Base-by-base conservation (phyloP, 2,113 vertebrate species). In the Hemichromis elongatus region DNA sequence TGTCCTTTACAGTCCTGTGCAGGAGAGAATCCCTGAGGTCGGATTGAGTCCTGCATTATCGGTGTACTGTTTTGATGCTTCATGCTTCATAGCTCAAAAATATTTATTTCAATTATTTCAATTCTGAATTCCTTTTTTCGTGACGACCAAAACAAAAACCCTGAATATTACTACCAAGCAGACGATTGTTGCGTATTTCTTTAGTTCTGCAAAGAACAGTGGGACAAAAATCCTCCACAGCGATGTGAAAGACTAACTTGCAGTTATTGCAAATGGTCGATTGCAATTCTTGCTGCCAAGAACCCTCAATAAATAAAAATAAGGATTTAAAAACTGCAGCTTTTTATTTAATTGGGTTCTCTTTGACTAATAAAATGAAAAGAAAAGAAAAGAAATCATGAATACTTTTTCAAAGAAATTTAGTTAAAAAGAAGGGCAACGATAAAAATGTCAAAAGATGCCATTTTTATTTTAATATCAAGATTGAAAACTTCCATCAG, bases 161-260 rank as follows among this genome's bases (percentile, higher is more conserved):
- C 37, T 68, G 37, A n/a, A 0, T 0, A 1, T 6, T 0, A 24
- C 37, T 0, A 0, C 37, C 37, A 42, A 24, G n/a, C 37, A 24
- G 37, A 9, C n/a, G 5, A 16, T 9, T 1, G n/a, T 6, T 0
- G 12, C 9, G 12, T 1, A 35, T 63, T 68, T 68, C 37, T 68
- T 68, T 16, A 0, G 7, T 68, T 33, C 30, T 1, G 5, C 10
- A 35, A 61, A 35, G 18, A 35, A n/a, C 30, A 35, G 5, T 2
- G 1, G 3, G 61, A 16, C 5, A 16, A 47, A 47, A 47, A 47
- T 47, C 45, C 45, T 47, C 45, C 45, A 47, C 45, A 47, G 14
- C 13, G 3, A 47, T 47, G n/a, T 40, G n/a, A 40, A 40, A 14
- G 35, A 68, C 35, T 40, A 1, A 1, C 9, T 61, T 28, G 57